These are phyloP conservation scores for Oenanthe oenanthe DNA, from an alignment of 2,113 vertebrate genomes.

Conservation along the genomic window DNA sequence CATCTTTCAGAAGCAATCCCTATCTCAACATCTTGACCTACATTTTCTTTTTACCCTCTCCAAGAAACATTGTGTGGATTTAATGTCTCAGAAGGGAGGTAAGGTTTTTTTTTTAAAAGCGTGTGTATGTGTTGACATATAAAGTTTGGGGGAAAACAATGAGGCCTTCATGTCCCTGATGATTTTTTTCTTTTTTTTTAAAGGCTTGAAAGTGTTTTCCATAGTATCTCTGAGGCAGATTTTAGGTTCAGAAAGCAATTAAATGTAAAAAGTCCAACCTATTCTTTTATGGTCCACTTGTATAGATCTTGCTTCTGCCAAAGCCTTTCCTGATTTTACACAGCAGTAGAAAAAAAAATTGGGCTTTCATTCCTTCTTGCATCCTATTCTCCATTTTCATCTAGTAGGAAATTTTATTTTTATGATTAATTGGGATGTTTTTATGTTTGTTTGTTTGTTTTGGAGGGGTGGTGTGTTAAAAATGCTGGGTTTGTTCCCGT, in stretches of 20 bases:
- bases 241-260: neutral
- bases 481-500: neutral
- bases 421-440: fast-evolving
- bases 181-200: neutral
- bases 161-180: neutral
- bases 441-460: neutral
- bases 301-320: neutral
- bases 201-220: slow-evolving; percentile 34
- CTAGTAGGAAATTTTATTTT: neutral
- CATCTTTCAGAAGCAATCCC: slow-evolving; percentile 67
- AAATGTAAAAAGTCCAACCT: neutral
- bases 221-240: neutral
- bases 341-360: neutral
- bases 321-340: neutral
- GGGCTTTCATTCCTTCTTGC: neutral
- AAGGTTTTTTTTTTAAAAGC: neutral
- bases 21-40: slow-evolving; percentile 71
- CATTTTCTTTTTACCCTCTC: slow-evolving; percentile 68
- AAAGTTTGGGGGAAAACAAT: slow-evolving; percentile 36
- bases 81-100: slow-evolving; percentile 58
- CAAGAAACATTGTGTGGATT: slow-evolving; percentile 61
- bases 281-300: neutral
- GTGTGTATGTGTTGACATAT: slow-evolving; percentile 46
- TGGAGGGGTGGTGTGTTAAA: neutral
- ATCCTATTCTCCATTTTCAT: neutral